A percentile compares a stretch with the other conserved stretches of the same genome.
Evolutionary conservation across 2,888 invertebrate species (phyloP).

Genomic region (Parnassius apollo): DNA sequence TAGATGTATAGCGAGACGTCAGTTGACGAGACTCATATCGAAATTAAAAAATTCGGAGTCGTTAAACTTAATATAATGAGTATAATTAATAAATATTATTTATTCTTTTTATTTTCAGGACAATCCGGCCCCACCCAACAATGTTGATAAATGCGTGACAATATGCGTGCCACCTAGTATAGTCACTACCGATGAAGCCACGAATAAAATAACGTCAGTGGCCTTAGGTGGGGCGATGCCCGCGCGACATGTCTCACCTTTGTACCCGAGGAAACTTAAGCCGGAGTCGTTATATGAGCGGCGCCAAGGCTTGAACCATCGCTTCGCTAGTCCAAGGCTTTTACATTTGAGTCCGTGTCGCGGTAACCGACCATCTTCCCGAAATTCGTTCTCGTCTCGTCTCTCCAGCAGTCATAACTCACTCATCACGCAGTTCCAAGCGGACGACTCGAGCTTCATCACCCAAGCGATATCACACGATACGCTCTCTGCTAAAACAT

Average conservation of each 20-base stretch:
- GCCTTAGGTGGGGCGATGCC: slow-evolving; percentile 49
- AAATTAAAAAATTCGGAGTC: no score
- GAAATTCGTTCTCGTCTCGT: slow-evolving; percentile 88
- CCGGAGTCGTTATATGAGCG: slow-evolving; percentile 65
- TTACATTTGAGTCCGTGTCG: slow-evolving; percentile 83
- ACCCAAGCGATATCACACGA: slow-evolving; percentile 95
- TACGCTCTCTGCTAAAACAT: slow-evolving; percentile 84
- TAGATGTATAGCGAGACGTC: no score
- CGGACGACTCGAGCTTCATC: slow-evolving; percentile 92
- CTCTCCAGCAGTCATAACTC: slow-evolving; percentile 93
- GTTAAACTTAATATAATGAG: no score
- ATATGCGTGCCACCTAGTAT: slow-evolving; percentile 52
- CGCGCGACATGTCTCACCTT: slow-evolving; percentile 57
- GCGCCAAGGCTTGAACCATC: slow-evolving; percentile 65
- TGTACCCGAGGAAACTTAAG: slow-evolving; percentile 63
- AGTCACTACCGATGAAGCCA: slow-evolving; percentile 47
- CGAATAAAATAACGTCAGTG: slow-evolving; percentile 43
- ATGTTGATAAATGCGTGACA: slow-evolving; percentile 47
- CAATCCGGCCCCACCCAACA: slow-evolving; percentile 48
- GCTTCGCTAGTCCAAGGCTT: slow-evolving; percentile 73
- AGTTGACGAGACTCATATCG: no score
- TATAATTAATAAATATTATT: slow-evolving; percentile 2
- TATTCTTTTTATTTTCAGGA: slow-evolving; percentile 48
- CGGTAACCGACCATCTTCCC: slow-evolving; percentile 85
- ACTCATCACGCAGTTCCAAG: slow-evolving; percentile 86